Evolutionary conservation across 1,140 invertebrate species (phyloP).

Genomic region (Sipha flava): DNA sequence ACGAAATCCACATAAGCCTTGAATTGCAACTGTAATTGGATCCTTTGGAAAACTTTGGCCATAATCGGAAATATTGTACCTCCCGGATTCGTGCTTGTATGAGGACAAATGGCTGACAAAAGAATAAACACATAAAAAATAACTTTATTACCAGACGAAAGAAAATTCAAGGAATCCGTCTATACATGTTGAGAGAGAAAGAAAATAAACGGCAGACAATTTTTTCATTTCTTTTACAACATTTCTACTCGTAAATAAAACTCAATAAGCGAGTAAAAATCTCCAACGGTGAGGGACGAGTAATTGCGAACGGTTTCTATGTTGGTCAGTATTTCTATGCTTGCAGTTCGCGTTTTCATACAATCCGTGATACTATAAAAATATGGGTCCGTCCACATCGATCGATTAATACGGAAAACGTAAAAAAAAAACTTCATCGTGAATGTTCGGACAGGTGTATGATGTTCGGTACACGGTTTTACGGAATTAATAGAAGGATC

Average conservation of each 20-base stretch:
- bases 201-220: neutral
- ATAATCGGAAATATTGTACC: slow-evolving; percentile 21
- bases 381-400: no score
- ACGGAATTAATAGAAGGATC: no score
- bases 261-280: neutral
- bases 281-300: neutral
- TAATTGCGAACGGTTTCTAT: neutral
- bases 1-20: slow-evolving; percentile 16
- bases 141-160: neutral
- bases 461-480: no score
- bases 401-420: no score
- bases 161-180: neutral
- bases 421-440: no score
- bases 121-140: slow-evolving; percentile 12
- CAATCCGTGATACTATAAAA: no score
- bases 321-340: neutral
- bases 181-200: neutral
- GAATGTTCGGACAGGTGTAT: no score
- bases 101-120: slow-evolving; percentile 13
- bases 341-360: neutral
- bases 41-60: slow-evolving; percentile 19
- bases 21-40: slow-evolving; percentile 28
- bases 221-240: neutral
- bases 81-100: neutral
- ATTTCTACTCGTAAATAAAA: slow-evolving; percentile 1